These are phyloP conservation scores for Mylabris sibirica DNA, from an alignment of 2,888 invertebrate genomes.

Conservation along the genomic window DNA sequence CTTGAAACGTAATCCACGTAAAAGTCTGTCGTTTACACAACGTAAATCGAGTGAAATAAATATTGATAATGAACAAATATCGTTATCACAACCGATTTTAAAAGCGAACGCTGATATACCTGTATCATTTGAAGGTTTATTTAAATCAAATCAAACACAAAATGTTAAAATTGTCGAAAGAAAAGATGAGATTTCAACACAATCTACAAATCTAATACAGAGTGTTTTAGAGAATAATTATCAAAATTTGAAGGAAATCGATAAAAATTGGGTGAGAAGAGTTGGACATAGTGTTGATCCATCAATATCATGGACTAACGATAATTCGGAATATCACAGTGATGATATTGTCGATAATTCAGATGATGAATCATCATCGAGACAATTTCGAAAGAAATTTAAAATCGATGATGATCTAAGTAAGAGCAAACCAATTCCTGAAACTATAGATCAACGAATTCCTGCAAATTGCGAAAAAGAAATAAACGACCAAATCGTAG, in stretches of 20 bases:
- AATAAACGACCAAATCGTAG: background rate
- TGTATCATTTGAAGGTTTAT: conserved; percentile 26
- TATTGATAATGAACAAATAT: conserved; percentile 30
- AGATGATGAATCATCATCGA: conserved; percentile 51
- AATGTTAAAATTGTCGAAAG: conserved; percentile 27
- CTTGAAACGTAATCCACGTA: conserved; percentile 79
- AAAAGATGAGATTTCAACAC: conserved; percentile 33
- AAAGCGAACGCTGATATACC: background rate
- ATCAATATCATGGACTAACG: conserved; percentile 19
- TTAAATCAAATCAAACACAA: conserved; percentile 34
- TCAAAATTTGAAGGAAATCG: conserved; percentile 57
- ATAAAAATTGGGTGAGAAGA: conserved; percentile 69
- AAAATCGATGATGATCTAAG: conserved; percentile 29
- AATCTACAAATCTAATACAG: conserved; percentile 52
- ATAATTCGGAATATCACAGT: conserved; percentile 63
- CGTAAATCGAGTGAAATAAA: conserved; percentile 49
- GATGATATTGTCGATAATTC: conserved; percentile 71
- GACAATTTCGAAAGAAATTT: conserved; percentile 49
- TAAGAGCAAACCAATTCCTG: background rate
- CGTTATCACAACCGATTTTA: conserved; percentile 40
- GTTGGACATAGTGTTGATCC: conserved; percentile 49
- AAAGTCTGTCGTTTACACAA: conserved; percentile 64
- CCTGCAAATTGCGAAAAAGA: background rate
- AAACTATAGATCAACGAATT: background rate
- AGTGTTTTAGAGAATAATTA: conserved; percentile 48